Evolutionary conservation across 2,888 invertebrate species (phyloP), one percentile per base, ranked within the genome.

Genomic region (Fragum fragum): DNA sequence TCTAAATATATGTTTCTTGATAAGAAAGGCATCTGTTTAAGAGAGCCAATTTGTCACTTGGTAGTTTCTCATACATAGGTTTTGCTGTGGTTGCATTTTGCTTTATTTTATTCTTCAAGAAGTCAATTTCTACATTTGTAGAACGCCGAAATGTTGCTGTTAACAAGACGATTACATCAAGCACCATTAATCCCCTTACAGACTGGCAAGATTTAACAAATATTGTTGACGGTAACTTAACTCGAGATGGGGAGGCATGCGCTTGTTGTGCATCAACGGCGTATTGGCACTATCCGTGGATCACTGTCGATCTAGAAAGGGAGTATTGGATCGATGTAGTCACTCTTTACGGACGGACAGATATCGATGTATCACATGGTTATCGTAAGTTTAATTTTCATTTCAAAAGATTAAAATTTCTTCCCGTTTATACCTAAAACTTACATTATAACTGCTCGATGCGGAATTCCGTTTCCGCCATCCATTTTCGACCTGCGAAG

Each of bases 131-230:
- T 36, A 9, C 32, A 6, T 36, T 36, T 36, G 32, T 36, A 52
- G 52, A 14, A 52, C 52, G 16, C n/a, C 52, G 52, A 14, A 57
- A 57, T 57, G 23, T 57, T 57, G 57, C 57, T 23, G 5, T 57
- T 14, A 57, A 57, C 23, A 57, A 57, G 23, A 57, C 57, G 23
- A 23, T 57, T 23, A 57, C 57, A 6, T 5, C 57, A 2, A 57
- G 26, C 6, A 21, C 57, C 6, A 23, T 6, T 6, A 6, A 21
- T 23, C 14, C 14, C 6, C 16, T 21, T 6, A 2, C 21, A 14
- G 6, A 6, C 5, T 57, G 57, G 57, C 2, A 14, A 6, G 14
- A 26, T 5, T 26, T 26, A 6, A 23, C 2, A 26, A 57, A 57
- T 6, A 57, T 57, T 57, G 57, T 57, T 23, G 57, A 57, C 14